Evolutionary conservation across 2,888 invertebrate genomes (phyloP).

Genomic region (Dicycla oo): DNA sequence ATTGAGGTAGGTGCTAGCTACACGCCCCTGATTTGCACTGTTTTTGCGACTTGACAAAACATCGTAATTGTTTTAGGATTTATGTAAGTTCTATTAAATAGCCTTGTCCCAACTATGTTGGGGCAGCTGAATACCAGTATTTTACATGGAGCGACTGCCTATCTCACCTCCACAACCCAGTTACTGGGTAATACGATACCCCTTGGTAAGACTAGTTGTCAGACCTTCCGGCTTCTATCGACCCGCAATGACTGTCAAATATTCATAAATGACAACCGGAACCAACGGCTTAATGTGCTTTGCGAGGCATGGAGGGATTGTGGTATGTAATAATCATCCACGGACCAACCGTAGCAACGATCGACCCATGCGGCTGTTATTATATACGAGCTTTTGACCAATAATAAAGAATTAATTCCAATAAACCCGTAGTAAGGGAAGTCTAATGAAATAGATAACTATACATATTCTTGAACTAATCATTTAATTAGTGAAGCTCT

Average conservation of each 20-base stretch:
- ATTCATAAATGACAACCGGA: neutral
- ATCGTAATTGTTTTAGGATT: neutral
- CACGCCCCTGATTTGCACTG: too few relatives aligned
- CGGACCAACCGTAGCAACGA: neutral
- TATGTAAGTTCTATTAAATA: too few relatives aligned
- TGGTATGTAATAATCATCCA: neutral
- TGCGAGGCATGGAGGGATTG: neutral
- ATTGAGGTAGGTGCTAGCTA: too few relatives aligned
- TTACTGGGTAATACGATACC: neutral
- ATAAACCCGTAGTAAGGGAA: constrained; percentile 46
- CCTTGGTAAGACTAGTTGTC: too few relatives aligned
- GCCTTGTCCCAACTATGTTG: neutral
- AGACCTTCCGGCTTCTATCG: too few relatives aligned
- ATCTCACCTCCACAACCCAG: neutral
- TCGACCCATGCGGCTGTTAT: neutral
- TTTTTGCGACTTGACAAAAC: neutral
- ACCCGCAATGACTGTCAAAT: neutral
- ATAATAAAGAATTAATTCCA: neutral
- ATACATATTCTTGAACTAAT: constrained; percentile 64
- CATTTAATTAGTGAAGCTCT: constrained; percentile 66
- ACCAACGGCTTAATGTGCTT: neutral
- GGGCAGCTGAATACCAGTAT: neutral
- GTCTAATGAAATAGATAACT: constrained; percentile 56
- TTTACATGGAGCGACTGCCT: neutral
- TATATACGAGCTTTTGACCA: too few relatives aligned